These are phyloP conservation scores for Arctia plantaginis DNA, from an alignment of 2,888 invertebrate species.

Conservation along the genomic window DNA sequence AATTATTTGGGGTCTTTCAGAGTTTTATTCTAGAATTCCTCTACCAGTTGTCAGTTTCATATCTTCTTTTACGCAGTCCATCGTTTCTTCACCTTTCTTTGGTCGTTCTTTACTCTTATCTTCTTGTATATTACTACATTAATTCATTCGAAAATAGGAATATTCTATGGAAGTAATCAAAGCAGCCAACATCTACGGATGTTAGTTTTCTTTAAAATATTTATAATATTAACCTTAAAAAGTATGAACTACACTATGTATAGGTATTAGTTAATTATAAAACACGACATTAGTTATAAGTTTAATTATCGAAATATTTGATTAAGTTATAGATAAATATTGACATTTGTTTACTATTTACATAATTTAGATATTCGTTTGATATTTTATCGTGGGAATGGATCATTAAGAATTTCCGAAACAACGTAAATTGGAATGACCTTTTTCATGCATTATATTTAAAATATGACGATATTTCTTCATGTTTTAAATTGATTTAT, in stretches of 20 bases:
- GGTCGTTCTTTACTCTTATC: background rate
- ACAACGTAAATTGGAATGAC: conserved; percentile 9
- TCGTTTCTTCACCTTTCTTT: background rate
- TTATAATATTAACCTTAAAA: conserved; percentile 27
- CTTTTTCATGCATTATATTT: conserved; percentile 11
- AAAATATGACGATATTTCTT: background rate
- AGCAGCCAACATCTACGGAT: conserved; percentile 26
- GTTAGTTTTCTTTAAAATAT: conserved; percentile 35
- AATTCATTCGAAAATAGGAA: conserved; percentile 19
- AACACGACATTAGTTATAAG: conserved; percentile 32
- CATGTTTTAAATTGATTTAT: background rate
- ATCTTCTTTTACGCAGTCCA: background rate
- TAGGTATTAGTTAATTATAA: conserved; percentile 28
- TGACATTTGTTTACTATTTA: conserved; percentile 33
- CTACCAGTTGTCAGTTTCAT: background rate
- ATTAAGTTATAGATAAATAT: conserved; percentile 36
- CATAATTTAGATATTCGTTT: conserved; percentile 38
- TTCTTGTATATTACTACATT: background rate
- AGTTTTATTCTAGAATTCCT: background rate
- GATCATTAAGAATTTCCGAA: conserved; percentile 21
- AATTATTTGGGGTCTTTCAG: background rate
- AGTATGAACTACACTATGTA: conserved; percentile 24
- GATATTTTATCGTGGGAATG: conserved; percentile 36
- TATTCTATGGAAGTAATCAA: conserved; percentile 33
- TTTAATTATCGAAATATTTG: conserved; percentile 39